Conservation (phyloP, 92 coral and sea anemone species). For the Muricea muricata region DNA sequence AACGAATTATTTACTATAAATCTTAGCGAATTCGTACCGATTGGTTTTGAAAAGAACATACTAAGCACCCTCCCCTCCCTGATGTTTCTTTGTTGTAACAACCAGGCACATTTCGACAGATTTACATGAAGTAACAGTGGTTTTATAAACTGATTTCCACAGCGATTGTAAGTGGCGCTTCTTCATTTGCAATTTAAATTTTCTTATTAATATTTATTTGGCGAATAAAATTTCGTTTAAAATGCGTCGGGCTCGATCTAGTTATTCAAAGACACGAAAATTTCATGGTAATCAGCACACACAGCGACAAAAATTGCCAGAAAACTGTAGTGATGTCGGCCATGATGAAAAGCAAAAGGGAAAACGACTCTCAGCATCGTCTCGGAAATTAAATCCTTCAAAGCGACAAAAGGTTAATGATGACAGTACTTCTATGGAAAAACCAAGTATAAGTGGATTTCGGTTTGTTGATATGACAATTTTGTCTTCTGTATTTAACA, state of each 20-base stretch:
- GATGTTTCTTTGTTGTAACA: background rate
- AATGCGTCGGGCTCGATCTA: conserved; percentile 30
- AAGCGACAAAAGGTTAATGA: background rate
- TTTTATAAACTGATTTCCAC: background rate
- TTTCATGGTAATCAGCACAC: conserved; percentile 44
- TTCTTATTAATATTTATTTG: background rate
- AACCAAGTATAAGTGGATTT: background rate
- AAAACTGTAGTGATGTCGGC: conserved; percentile 1
- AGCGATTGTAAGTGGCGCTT: background rate
- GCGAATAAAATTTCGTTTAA: background rate
- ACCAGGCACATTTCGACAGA: background rate
- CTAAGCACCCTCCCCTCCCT: background rate
- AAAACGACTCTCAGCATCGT: conserved; percentile 19
- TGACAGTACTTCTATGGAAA: background rate
- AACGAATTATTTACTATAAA: background rate
- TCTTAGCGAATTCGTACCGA: no score
- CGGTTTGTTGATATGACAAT: conserved; percentile 43
- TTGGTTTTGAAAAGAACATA: background rate
- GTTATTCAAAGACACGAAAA: conserved; percentile 35
- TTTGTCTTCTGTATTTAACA: conserved; percentile 8
- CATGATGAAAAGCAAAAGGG: conserved; percentile 19
- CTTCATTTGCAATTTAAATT: background rate
- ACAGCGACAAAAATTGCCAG: background rate
- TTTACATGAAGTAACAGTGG: background rate
- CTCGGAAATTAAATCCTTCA: background rate